phyloP scores from a whole-genome alignment of 2,113 vertebrate species.

The Acrocephalus kingi region DNA sequence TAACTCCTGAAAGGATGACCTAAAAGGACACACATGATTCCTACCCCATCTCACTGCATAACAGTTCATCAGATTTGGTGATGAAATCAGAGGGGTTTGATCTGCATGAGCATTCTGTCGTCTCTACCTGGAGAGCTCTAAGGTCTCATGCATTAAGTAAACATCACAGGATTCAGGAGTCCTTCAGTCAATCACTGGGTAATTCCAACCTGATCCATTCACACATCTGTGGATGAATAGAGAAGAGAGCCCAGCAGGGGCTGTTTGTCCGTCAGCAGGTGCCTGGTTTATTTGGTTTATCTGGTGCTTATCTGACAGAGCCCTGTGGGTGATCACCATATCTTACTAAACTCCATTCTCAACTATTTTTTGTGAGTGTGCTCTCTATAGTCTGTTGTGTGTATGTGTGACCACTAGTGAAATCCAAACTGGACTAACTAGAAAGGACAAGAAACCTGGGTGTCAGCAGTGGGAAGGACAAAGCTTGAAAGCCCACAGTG shows the following conservation, averaged over 20 bases:
- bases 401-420: rapidly evolving
- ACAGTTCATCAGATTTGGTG: neutral
- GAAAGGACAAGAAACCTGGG: neutral
- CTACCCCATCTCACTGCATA: neutral
- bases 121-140: neutral
- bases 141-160: neutral
- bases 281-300: neutral
- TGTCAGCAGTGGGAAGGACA: neutral
- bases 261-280: neutral
- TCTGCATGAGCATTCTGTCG: neutral
- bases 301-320: neutral
- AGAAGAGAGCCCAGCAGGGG: neutral
- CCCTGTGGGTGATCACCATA: neutral
- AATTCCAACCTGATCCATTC: neutral
- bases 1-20: neutral
- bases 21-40: neutral
- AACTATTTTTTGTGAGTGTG: neutral
- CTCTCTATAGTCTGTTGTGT: neutral
- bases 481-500: neutral
- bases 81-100: neutral
- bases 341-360: neutral
- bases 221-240: neutral
- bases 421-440: neutral
- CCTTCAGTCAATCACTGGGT: neutral
- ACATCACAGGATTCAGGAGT: neutral